Evolutionary conservation across 2,888 invertebrate genomes (phyloP).

Genomic region (Lithophane ornitopus): DNA sequence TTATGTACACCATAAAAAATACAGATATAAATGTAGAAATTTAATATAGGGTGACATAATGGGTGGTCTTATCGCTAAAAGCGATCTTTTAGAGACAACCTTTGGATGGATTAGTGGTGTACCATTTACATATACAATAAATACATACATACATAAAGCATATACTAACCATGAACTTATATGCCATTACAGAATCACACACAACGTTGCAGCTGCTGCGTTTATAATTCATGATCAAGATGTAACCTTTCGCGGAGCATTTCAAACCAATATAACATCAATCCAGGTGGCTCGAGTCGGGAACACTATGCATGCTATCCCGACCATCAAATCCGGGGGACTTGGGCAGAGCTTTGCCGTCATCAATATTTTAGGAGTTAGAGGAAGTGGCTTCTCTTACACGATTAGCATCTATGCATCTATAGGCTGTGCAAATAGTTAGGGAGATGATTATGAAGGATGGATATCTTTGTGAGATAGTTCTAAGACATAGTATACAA

Average conservation of each 20-base stretch:
- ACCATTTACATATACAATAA: too few relatives aligned
- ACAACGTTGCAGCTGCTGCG: constrained; percentile 21
- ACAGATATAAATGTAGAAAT: background rate
- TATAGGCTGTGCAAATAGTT: constrained; percentile 35
- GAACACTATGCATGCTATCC: constrained; percentile 29
- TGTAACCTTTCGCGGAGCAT: constrained; percentile 9
- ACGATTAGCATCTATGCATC: constrained; percentile 17
- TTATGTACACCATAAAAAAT: background rate
- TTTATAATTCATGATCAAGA: constrained; percentile 35
- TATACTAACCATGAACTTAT: background rate
- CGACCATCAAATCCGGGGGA: constrained; percentile 29
- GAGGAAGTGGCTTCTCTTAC: constrained; percentile 25
- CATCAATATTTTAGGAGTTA: constrained; percentile 26
- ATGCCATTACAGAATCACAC: constrained; percentile 22
- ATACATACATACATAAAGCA: too few relatives aligned
- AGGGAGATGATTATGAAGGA: background rate
- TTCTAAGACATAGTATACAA: background rate
- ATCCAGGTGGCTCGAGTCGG: constrained; percentile 17
- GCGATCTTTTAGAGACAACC: background rate
- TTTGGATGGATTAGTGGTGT: background rate
- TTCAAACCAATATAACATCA: constrained; percentile 29
- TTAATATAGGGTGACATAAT: background rate
- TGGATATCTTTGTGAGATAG: background rate
- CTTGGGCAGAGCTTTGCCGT: constrained; percentile 15
- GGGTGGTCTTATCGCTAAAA: background rate